Base-by-base conservation (phyloP, 2,797 vertebrate genomes). In the Megalops cyprinoides region DNA sequence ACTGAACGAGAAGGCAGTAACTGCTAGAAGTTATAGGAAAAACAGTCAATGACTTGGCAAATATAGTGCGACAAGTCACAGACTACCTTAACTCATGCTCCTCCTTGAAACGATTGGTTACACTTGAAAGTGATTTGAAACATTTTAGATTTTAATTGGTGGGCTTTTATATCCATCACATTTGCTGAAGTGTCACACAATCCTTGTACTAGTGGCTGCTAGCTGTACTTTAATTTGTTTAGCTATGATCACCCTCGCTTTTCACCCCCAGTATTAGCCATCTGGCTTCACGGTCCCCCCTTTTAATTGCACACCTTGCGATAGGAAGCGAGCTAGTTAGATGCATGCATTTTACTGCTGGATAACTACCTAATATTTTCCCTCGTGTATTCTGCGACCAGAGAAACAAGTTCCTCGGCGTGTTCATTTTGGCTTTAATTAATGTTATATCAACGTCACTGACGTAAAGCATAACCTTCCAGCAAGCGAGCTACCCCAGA, bases 81-180 rank as follows among this genome's bases (percentile, higher is more conserved):
- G 86, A 76, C 89, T 91, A 94, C 93, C 93, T 94, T 93, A 92
- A 94, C 88, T 87, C 15, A 76, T 86, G 91, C 91, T 92, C 92
- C 91, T 91, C 89, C 91, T 94, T 91, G 92, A 92, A 93, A 93
- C 91, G 92, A 89, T 94, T 92, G 91, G 91, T 91, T 92, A 92
- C 92, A 90, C 91, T 93, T 91, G 89, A 93, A 90, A 94, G 92
- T 93, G 90, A 94, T 93, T 92, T 90, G 89, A 90, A 92, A 92
- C 91, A 85, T 94, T 93, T 92, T 91, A 88, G 87, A 91, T 90
- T 92, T 92, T 92, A 92, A 93, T 94, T 94, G 93, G 91, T 91
- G 91, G 89, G 91, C 92, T 91, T 91, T 91, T 90, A 91, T 91
- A 93, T 93, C 89, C 88, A 91, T 93, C 90, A 90, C 90, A 82